Evolutionary conservation across 2,797 vertebrate species (phyloP).

Genomic region (Salarias fasciatus): DNA sequence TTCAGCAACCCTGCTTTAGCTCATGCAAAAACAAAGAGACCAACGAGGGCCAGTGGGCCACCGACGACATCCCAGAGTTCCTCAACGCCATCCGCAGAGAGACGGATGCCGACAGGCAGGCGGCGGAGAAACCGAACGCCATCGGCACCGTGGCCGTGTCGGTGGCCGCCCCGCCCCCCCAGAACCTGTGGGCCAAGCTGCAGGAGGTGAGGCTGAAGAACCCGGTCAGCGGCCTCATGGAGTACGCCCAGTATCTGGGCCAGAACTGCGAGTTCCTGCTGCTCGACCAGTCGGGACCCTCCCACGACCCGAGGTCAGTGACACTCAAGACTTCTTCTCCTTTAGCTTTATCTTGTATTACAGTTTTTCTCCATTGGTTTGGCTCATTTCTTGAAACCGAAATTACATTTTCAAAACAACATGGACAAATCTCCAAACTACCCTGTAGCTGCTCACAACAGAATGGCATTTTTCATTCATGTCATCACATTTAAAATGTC

Average conservation of each 20-base stretch:
- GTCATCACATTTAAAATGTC: too few relatives aligned
- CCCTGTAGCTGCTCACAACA: too few relatives aligned
- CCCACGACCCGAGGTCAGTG: constrained; percentile 93
- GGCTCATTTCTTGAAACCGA: too few relatives aligned
- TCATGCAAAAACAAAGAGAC: constrained; percentile 47
- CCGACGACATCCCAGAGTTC: constrained; percentile 91
- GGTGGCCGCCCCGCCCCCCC: constrained; percentile 82
- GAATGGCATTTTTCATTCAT: too few relatives aligned
- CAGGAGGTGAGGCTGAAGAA: constrained; percentile 92
- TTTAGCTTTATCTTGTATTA: too few relatives aligned
- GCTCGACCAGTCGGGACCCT: constrained; percentile 93
- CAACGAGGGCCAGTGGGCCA: constrained; percentile 84
- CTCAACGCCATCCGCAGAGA: constrained; percentile 86
- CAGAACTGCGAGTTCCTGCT: constrained; percentile 92
- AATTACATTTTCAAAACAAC: too few relatives aligned
- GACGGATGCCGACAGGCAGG: constrained; percentile 62
- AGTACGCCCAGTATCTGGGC: constrained; percentile 90
- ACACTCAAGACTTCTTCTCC: too few relatives aligned
- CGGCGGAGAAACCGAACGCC: constrained; percentile 30
- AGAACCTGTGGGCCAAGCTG: constrained; percentile 86
- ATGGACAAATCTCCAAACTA: too few relatives aligned
- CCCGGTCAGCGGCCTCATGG: constrained; percentile 92
- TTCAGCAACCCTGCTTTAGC: constrained; percentile 3
- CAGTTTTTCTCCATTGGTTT: too few relatives aligned
- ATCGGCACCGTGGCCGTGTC: constrained; percentile 82